phyloP scores from a whole-genome alignment of 2,888 invertebrate species.

The Cephalotes varians region DNA sequence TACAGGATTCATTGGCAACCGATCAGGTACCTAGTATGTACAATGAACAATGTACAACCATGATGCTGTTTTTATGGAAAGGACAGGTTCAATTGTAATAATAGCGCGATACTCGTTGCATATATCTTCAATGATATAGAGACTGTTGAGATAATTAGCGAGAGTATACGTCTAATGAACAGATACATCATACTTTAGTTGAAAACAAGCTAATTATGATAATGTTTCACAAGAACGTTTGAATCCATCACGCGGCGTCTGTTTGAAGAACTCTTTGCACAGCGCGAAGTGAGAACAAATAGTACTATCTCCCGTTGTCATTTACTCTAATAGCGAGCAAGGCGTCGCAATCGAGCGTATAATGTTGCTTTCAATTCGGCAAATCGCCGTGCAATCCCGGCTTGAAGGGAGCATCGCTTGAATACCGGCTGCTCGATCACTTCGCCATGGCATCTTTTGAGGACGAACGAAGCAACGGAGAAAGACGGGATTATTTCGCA shows the following conservation, averaged over 20 bases:
- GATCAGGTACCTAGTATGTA: neutral
- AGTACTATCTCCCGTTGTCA: conserved; percentile 19
- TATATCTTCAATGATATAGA: neutral
- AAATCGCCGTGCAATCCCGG: conserved; percentile 40
- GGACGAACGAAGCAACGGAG: conserved; percentile 8
- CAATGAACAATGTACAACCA: neutral
- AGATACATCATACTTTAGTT: neutral
- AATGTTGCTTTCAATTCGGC: conserved; percentile 51
- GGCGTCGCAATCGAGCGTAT: conserved; percentile 46
- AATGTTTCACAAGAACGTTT: conserved; percentile 7
- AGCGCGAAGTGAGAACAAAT: conserved; percentile 40
- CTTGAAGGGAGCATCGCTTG: neutral
- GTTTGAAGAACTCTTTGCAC: neutral
- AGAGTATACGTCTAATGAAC: neutral
- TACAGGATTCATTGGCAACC: neutral
- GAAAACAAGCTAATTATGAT: conserved; percentile 6
- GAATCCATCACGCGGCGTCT: neutral
- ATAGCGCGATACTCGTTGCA: neutral
- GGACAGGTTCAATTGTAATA: neutral
- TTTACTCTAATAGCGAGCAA: conserved; percentile 28
- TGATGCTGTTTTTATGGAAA: neutral
- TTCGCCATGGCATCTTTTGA: neutral
- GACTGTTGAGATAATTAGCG: conserved; percentile 12
- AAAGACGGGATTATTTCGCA: conserved; percentile 23
- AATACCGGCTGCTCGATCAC: conserved; percentile 4